Percentiles rank a stretch among this genome's conserved stretches.
These are phyloP conservation scores for Agapornis roseicollis DNA, from an alignment of 2,113 vertebrate genomes.

Conservation along the genomic window DNA sequence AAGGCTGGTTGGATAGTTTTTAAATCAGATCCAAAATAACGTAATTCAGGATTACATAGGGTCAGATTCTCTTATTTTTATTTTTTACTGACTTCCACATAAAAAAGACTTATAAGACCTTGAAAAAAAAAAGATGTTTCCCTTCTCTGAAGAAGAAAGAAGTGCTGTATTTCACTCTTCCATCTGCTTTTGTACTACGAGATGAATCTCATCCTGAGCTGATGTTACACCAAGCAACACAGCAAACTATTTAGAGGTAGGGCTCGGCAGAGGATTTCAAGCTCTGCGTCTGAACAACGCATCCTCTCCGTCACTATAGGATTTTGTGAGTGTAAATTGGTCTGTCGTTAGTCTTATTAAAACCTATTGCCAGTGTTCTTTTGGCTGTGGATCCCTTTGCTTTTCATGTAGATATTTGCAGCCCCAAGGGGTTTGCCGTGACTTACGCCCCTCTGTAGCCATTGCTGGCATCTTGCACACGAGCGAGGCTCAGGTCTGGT, in stretches of 20 bases:
- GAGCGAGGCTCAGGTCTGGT: fast-evolving
- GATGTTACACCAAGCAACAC: not conserved
- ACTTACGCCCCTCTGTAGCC: fast-evolving
- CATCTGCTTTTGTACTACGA: conserved; percentile 9
- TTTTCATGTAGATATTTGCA: not conserved
- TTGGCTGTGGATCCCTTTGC: not conserved
- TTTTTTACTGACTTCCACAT: conserved; percentile 36
- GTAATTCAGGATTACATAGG: conserved; percentile 24
- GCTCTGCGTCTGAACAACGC: not conserved
- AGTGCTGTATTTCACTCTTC: not conserved
- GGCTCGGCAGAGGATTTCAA: not conserved
- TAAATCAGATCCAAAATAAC: conserved; percentile 30
- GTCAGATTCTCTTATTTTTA: conserved; percentile 19
- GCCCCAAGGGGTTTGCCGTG: fast-evolving
- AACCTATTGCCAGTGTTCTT: not conserved
- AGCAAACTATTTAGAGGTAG: not conserved
- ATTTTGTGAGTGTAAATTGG: not conserved
- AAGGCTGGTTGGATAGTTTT: conserved; percentile 1
- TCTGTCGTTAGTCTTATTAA: not conserved
- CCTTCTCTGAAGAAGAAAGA: not conserved
- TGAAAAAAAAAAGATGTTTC: not conserved
- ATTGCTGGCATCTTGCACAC: not conserved
- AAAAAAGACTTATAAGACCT: conserved; percentile 28
- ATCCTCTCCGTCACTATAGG: not conserved
- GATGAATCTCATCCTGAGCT: not conserved